Base-by-base conservation (phyloP, 2,113 vertebrate species). In the Polypterus senegalus region DNA sequence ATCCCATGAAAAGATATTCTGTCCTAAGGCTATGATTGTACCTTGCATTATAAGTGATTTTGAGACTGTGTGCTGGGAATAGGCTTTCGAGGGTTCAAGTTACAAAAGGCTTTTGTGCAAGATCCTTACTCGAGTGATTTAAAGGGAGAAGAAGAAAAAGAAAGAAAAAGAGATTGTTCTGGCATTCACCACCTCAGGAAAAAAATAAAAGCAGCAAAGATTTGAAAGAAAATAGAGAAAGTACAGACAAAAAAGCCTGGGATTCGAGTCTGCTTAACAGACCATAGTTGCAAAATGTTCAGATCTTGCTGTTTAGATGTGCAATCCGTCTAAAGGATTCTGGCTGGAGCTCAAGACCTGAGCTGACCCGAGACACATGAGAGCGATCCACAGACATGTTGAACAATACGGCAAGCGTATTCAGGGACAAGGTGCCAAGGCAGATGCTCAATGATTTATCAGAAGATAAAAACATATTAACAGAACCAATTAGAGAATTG, bases 201-300 rank as follows among this genome's bases (percentile, higher is more conserved):
- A 3, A 57, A 44, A 44, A 27, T 27, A 27, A 27, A 27, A 27
- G 27, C 27, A 27, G 27, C 27, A 27, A 44, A 57, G 11, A 44
- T 9, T 7, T 44, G 46, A 11, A 57, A 57, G 46, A 57, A 57
- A 57, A 57, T 43, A 57, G 46, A 57, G 2, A 57, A 3, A 57
- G 7, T 5, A 27, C 27, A 6, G 27, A 7, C 56, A 9, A 44
- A 56, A 11, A 56, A 56, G 9, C 6, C 4, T 56, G 54, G 7
- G 43, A 27, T 43, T 44, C 4, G 27, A 44, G 46, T 57, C 54
- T 27, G 10, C 56, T 57, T 5, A 57, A 44, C 56, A 57, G 56
- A 44, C 56, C 43, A 57, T 57, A 11, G 56, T 57, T 57, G 56
- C 56, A 57, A 57, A 57, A 57, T 44, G n/a, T 4, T 57, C 5